Conservation (phyloP, 2,797 vertebrate species). For the Pelochelys cantorii region DNA sequence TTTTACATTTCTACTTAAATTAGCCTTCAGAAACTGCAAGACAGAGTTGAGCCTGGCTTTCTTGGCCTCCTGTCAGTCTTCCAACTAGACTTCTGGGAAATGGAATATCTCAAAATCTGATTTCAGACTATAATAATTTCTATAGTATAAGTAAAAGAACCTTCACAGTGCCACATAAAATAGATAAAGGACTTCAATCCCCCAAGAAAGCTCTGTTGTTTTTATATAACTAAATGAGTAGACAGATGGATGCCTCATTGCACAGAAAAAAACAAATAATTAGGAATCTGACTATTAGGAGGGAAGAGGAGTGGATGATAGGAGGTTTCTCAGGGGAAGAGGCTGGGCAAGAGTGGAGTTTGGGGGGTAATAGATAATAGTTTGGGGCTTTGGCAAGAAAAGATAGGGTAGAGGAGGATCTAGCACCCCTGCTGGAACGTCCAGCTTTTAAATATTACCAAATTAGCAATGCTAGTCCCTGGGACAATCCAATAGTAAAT, state of each 20-base stretch:
- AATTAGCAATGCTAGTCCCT: background rate
- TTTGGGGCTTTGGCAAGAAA: too few species aligned
- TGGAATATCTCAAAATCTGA: background rate
- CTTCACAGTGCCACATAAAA: background rate
- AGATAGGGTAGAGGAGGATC: too few species aligned
- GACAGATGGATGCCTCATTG: background rate
- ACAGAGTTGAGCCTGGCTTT: background rate
- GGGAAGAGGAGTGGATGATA: too few species aligned
- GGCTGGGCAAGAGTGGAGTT: too few species aligned
- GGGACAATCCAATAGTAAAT: background rate
- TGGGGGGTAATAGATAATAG: too few species aligned
- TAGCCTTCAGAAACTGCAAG: background rate
- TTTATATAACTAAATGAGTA: slow-evolving; percentile 23
- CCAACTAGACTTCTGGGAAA: background rate
- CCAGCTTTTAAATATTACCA: too few species aligned
- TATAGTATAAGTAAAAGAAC: background rate
- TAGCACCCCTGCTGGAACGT: too few species aligned
- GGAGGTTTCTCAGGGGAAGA: too few species aligned
- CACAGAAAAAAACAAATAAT: background rate
- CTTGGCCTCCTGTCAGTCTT: background rate
- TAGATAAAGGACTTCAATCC: background rate
- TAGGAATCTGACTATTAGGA: background rate
- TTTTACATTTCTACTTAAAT: slow-evolving; percentile 39
- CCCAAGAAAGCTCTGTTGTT: background rate
- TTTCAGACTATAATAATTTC: slow-evolving; percentile 30